Conservation (phyloP, 2,113 vertebrate genomes). For the Gallinago media region DNA sequence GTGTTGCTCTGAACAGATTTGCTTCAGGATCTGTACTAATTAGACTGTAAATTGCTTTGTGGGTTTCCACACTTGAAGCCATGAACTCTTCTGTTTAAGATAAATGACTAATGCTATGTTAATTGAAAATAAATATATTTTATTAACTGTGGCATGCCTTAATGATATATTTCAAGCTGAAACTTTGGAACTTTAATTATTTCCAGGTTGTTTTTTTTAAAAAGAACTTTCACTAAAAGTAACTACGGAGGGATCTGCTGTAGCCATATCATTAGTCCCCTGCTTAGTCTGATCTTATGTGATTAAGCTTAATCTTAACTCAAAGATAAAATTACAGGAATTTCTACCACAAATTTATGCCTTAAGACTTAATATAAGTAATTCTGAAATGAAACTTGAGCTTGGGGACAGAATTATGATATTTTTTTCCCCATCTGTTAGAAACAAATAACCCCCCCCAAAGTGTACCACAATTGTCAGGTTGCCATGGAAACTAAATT, state of each 20-base stretch:
- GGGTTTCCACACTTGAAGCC: background rate
- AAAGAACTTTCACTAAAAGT: background rate
- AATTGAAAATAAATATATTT: background rate
- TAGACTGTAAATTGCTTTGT: background rate
- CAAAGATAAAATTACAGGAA: background rate
- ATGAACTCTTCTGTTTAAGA: background rate
- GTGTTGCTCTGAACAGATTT: background rate
- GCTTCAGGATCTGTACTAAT: background rate
- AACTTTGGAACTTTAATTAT: background rate
- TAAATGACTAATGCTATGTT: background rate
- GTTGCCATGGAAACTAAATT: background rate
- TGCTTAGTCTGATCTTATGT: background rate
- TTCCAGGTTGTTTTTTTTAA: background rate
- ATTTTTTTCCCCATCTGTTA: background rate
- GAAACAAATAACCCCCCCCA: background rate
- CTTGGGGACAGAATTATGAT: background rate
- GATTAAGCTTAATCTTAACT: background rate
- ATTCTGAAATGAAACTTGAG: constrained; percentile 2
- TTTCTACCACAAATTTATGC: background rate
- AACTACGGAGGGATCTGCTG: background rate
- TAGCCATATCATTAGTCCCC: background rate
- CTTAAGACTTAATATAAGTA: background rate
- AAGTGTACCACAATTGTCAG: background rate
- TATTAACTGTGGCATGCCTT: background rate
- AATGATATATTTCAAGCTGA: background rate